Conservation (phyloP, 1,140 invertebrate species). For the Diorhabda carinulata region DNA sequence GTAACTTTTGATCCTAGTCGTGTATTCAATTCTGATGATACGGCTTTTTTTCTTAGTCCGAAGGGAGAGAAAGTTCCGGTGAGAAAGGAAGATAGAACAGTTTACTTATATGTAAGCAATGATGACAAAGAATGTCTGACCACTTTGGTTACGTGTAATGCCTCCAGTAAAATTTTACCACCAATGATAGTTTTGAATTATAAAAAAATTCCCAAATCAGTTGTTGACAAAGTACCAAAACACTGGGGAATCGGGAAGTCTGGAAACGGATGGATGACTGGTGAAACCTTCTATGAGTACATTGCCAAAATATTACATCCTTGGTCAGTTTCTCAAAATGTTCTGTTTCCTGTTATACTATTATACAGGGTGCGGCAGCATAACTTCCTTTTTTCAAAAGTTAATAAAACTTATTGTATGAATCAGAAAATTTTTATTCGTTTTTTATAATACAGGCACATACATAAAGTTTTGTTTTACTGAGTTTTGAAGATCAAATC, state of each 20-base stretch:
- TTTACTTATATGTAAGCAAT: constrained; percentile 8
- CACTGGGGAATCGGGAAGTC: constrained; percentile 43
- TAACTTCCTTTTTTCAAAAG: too few species aligned
- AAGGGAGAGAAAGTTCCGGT: constrained; percentile 36
- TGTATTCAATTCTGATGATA: constrained; percentile 46
- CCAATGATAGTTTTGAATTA: constrained; percentile 36
- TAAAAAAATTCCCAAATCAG: constrained; percentile 30
- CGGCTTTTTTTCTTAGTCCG: constrained; percentile 40
- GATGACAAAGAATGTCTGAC: constrained; percentile 42
- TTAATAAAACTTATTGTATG: too few species aligned
- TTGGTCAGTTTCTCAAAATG: constrained; percentile 35
- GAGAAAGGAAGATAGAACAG: constrained; percentile 11
- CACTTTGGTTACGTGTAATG: constrained; percentile 43
- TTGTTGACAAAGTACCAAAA: constrained; percentile 33
- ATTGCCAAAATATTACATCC: constrained; percentile 43
- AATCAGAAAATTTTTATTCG: too few species aligned
- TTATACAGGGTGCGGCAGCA: too few species aligned
- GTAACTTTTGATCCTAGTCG: constrained; percentile 26
- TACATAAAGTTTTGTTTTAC: too few species aligned
- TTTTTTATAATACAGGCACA: too few species aligned
- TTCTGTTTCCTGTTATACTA: constrained; percentile 42
- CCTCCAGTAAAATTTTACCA: constrained; percentile 25
- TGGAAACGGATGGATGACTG: constrained; percentile 47
- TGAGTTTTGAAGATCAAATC: too few species aligned
- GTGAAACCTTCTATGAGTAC: constrained; percentile 45